Base-by-base conservation (phyloP, 2,888 invertebrate genomes). In the Chymomyza amoena region DNA sequence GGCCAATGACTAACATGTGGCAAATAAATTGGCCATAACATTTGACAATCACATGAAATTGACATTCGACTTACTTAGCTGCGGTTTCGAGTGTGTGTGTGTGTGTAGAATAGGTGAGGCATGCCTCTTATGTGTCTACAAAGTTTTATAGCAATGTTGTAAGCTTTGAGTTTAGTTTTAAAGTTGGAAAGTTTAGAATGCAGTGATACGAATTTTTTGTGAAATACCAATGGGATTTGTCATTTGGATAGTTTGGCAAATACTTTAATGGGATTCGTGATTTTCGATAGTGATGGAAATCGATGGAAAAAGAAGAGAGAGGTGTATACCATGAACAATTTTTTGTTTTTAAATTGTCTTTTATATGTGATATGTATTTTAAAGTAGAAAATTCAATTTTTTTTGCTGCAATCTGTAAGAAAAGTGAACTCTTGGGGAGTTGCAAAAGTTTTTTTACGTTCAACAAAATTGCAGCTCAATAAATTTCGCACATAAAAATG, bases 1-100 rank as follows among this genome's bases (percentile, higher is more conserved):
- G 52, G 25, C 39, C 39, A 45, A 45, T 10, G 39, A 45, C 39
- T 45, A 45, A 45, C 39, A 45, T 45, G 39, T 45, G 39, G 39
- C 20, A 57, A 76, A 79, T 78, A 66, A 64, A 76, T 70, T 79
- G 69, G 71, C 67, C 57, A 69, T 72, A 74, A 61, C 72, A 71
- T 77, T 75, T 60, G 68, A 60, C 57, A 61, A 32, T 67, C 68
- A 6, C 54, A 68, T 67, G 4, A 64, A 36, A 72, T 68, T 64
- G 54, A 54, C 16, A 54, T 54, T 16, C 54, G 20, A 54, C 54
- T 45, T 45, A 45, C 39, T 45, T 45, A 45, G 39, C 39, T 45
- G 39, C 39, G 39, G 39, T 45, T 39, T 32, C 5, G 32, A 4
- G 32, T 32, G 10, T 5, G 6, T 32, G 32, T 32, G 32, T 32